These are phyloP conservation scores for Tenebrio molitor DNA, from an alignment of 1,140 invertebrate species.

Conservation along the genomic window DNA sequence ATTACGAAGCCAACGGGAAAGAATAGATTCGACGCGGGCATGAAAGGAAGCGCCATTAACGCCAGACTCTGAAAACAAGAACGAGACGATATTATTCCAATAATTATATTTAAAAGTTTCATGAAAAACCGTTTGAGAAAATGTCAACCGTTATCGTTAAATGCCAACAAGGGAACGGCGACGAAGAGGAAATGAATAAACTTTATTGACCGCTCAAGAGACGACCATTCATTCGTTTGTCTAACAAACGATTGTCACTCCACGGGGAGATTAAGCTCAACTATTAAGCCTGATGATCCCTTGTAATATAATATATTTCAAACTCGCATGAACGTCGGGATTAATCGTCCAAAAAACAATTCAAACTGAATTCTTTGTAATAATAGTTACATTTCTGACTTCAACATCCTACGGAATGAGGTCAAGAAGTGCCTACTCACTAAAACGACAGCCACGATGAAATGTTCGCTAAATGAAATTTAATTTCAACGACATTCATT, in stretches of 20 bases:
- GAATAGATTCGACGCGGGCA: slow-evolving; percentile 97
- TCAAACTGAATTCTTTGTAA: slow-evolving; percentile 16
- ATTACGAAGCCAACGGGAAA: slow-evolving; percentile 98
- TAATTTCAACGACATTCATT: not conserved
- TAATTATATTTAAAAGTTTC: slow-evolving; percentile 22
- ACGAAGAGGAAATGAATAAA: not conserved
- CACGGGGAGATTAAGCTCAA: not conserved
- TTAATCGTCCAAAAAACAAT: slow-evolving; percentile 21
- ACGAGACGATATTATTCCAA: slow-evolving; percentile 15
- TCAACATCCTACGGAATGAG: slow-evolving; percentile 2
- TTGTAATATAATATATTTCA: slow-evolving; percentile 5
- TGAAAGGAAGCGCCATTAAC: slow-evolving; percentile 90
- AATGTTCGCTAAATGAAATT: not conserved
- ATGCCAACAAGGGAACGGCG: slow-evolving; percentile 41
- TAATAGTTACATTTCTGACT: slow-evolving; percentile 26
- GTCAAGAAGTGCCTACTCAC: not conserved
- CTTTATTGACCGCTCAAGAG: slow-evolving; percentile 27
- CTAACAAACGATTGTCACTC: not conserved
- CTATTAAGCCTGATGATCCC: not conserved
- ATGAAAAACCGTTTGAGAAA: slow-evolving; percentile 7
- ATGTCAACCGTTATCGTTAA: slow-evolving; percentile 41
- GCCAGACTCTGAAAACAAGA: slow-evolving; percentile 79
- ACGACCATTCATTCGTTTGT: not conserved
- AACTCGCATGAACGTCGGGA: not conserved
- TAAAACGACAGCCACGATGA: not conserved